A percentile compares a stretch with the other conserved stretches of the same genome.
These are phyloP conservation scores for Danio kyathit DNA, from an alignment of 2,797 vertebrate genomes.

Conservation along the genomic window DNA sequence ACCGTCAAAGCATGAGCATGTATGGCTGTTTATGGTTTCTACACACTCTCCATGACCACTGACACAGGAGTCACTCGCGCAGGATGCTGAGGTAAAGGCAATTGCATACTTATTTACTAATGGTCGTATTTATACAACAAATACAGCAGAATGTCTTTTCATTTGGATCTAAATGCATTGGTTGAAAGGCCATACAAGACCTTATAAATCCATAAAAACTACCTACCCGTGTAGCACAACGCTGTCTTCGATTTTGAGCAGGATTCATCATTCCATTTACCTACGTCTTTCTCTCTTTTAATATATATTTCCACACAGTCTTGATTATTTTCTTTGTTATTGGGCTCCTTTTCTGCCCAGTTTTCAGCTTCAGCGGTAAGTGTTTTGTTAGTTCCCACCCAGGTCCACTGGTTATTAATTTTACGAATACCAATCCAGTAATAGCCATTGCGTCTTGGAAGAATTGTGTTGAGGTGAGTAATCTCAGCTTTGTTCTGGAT, in stretches of 20 bases:
- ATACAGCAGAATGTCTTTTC: not conserved
- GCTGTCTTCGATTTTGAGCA: constrained; percentile 74
- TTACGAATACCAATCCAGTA: constrained; percentile 89
- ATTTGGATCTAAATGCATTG: not conserved
- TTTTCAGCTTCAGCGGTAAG: constrained; percentile 77
- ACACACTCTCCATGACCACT: constrained; percentile 78
- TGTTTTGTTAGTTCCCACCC: constrained; percentile 82
- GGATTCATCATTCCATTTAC: constrained; percentile 84
- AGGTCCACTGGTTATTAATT: constrained; percentile 77
- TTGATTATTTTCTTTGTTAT: constrained; percentile 69
- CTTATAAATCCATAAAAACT: not conserved
- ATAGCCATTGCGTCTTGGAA: constrained; percentile 63
- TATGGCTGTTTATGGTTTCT: constrained; percentile 82
- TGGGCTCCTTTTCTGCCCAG: constrained; percentile 81
- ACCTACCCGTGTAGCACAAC: constrained; percentile 82
- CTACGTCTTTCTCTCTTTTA: constrained; percentile 37
- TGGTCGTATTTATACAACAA: not conserved
- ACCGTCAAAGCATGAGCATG: constrained; percentile 76
- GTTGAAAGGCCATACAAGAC: not conserved
- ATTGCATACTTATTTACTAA: not conserved
- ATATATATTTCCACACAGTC: constrained; percentile 88
- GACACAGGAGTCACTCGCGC: constrained; percentile 72
- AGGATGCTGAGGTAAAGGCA: constrained; percentile 74
- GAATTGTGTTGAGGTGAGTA: constrained; percentile 67
- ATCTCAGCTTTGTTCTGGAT: constrained; percentile 85